Percentiles rank a stretch among this genome's conserved stretches.
Conservation (phyloP, 1,140 invertebrate species). For the Coelopa frigida region DNA sequence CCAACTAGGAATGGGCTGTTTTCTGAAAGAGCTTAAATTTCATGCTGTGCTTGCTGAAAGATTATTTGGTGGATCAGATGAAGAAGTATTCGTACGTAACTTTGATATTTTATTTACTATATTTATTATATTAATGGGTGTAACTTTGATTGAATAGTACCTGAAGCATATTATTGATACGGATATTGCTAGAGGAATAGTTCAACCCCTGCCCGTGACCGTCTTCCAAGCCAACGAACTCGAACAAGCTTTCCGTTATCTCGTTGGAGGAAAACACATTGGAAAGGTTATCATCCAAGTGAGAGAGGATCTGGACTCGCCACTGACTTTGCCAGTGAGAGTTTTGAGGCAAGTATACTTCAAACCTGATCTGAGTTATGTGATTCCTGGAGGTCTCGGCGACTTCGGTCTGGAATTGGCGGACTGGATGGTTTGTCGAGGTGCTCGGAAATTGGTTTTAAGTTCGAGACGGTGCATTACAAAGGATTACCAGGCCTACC, state of each 20-base stretch:
- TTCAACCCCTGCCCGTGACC: conserved; percentile 54
- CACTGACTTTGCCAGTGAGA: conserved; percentile 26
- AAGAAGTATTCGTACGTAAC: conserved; percentile 48
- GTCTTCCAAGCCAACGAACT: conserved; percentile 56
- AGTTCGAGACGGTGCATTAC: conserved; percentile 70
- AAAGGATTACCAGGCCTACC: conserved; percentile 70
- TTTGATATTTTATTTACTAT: too few species aligned
- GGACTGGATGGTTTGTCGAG: conserved; percentile 77
- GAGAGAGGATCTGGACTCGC: conserved; percentile 33
- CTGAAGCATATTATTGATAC: conserved; percentile 32
- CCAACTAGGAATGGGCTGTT: conserved; percentile 62
- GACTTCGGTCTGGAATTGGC: conserved; percentile 88
- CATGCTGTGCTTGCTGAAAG: conserved; percentile 81
- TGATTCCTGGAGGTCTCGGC: conserved; percentile 70
- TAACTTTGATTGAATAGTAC: too few species aligned
- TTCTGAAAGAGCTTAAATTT: conserved; percentile 77
- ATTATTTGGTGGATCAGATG: conserved; percentile 52
- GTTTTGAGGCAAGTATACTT: conserved; percentile 45
- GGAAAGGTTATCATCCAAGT: conserved; percentile 62
- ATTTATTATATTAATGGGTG: too few species aligned
- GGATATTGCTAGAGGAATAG: conserved; percentile 49
- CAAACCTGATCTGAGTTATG: conserved; percentile 47
- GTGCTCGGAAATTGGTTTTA: conserved; percentile 69
- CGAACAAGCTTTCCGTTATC: conserved; percentile 63
- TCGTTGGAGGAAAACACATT: conserved; percentile 81